Conservation (phyloP, 2,888 invertebrate genomes). For the Rhaphigaster nebulosa region DNA sequence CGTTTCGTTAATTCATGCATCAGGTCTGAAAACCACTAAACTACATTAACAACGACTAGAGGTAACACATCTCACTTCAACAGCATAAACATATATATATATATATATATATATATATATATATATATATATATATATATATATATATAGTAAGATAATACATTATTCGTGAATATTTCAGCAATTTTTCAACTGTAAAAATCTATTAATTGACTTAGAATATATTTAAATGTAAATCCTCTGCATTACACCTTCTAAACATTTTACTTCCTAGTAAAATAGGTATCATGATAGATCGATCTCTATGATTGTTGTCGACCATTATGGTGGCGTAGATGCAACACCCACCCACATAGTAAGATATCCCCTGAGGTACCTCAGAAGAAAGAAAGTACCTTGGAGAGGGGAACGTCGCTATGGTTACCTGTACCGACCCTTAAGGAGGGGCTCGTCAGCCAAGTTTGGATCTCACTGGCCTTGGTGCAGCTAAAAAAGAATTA, state of each 20-base stretch:
- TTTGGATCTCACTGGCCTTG: constrained; percentile 37
- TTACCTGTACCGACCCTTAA: constrained; percentile 36
- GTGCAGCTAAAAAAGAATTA: not conserved
- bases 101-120: too few relatives aligned
- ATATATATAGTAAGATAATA: too few relatives aligned
- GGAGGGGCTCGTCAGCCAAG: constrained; percentile 3
- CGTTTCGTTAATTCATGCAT: too few relatives aligned
- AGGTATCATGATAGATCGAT: not conserved
- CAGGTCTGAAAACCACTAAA: too few relatives aligned
- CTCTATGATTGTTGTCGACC: not conserved
- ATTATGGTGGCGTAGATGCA: not conserved
- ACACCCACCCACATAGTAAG: not conserved
- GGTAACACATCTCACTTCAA: too few relatives aligned
- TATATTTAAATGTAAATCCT: not conserved
- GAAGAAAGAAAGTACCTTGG: not conserved
- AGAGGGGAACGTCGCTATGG: constrained; percentile 46
- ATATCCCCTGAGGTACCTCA: constrained; percentile 1
- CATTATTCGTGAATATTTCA: too few relatives aligned
- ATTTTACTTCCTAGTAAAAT: not conserved
- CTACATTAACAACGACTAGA: too few relatives aligned
- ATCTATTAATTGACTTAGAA: not conserved
- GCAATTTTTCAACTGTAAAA: too few relatives aligned
- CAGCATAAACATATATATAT: too few relatives aligned
- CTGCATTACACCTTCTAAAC: not conserved
- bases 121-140: too few relatives aligned